Evolutionary conservation across 2,113 vertebrate genomes (phyloP).

Genomic region (Orycteropus afer): DNA sequence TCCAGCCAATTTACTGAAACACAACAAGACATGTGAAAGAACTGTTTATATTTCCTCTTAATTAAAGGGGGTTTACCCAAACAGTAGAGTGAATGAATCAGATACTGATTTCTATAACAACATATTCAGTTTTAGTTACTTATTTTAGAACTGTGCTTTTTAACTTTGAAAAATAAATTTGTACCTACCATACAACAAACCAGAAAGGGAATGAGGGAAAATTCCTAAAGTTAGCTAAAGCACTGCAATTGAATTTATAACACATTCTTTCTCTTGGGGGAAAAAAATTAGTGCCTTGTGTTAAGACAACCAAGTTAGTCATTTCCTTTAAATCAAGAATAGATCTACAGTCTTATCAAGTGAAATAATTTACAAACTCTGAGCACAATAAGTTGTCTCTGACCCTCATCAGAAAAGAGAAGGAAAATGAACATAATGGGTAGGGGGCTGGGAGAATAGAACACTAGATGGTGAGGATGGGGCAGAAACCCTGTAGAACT

Average conservation of each 20-base stretch:
- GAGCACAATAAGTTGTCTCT: not conserved
- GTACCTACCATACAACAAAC: not conserved
- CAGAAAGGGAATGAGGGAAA: not conserved
- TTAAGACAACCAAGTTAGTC: not conserved
- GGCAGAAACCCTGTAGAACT: not conserved
- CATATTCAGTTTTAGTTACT: not conserved
- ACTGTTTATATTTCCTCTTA: not conserved
- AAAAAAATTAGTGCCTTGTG: not conserved
- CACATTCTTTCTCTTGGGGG: not conserved
- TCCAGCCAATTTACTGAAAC: constrained; percentile 97
- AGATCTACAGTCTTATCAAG: not conserved
- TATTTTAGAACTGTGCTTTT: not conserved
- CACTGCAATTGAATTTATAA: not conserved
- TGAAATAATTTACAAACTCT: not conserved
- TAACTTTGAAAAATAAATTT: not conserved
- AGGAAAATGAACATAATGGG: not conserved
- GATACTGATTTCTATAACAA: not conserved
- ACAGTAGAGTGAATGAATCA: not conserved
- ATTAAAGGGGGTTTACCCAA: not conserved
- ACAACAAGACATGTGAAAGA: not conserved
- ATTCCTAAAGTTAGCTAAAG: not conserved
- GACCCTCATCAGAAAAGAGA: not conserved
- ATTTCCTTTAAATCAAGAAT: not conserved
- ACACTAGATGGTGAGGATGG: not conserved
- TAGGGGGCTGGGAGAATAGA: fast-evolving